Evolutionary conservation across 2,888 invertebrate genomes (phyloP).

Genomic region (Dryobotodes eremita): DNA sequence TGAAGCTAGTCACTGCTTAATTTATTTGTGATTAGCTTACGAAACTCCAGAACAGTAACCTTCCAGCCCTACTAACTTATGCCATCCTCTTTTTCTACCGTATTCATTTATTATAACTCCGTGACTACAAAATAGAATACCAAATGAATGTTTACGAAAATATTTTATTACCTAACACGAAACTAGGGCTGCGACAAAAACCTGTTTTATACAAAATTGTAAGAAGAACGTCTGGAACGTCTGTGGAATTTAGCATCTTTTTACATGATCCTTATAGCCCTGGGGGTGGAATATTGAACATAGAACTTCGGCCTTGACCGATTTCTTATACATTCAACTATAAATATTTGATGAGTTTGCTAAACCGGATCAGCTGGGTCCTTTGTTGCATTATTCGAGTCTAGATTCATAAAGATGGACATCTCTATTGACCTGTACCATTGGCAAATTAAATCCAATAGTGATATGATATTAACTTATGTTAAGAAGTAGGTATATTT

Average conservation of each 20-base stretch:
- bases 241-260: conserved; percentile 54
- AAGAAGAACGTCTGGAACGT: conserved; percentile 25
- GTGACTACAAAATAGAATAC: conserved; percentile 6
- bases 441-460: background rate
- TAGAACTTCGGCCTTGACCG: conserved; percentile 61
- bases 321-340: conserved; percentile 61
- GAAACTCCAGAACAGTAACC: background rate
- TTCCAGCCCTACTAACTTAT: background rate
- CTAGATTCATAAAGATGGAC: background rate
- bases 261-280: conserved; percentile 52
- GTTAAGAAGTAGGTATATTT: background rate
- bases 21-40: too few relatives aligned
- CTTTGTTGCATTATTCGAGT: conserved; percentile 39
- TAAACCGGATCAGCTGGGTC: conserved; percentile 48
- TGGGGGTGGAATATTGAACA: conserved; percentile 48
- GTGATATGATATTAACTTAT: background rate
- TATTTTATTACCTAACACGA: conserved; percentile 2
- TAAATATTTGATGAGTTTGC: conserved; percentile 66
- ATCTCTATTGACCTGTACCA: background rate
- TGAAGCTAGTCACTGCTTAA: background rate
- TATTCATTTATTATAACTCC: conserved; percentile 10
- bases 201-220: conserved; percentile 3
- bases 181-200: conserved; percentile 24
- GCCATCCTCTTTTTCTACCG: background rate
- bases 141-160: conserved; percentile 1